Conservation (phyloP, 2,113 vertebrate species). For the Myotis davidii region DNA sequence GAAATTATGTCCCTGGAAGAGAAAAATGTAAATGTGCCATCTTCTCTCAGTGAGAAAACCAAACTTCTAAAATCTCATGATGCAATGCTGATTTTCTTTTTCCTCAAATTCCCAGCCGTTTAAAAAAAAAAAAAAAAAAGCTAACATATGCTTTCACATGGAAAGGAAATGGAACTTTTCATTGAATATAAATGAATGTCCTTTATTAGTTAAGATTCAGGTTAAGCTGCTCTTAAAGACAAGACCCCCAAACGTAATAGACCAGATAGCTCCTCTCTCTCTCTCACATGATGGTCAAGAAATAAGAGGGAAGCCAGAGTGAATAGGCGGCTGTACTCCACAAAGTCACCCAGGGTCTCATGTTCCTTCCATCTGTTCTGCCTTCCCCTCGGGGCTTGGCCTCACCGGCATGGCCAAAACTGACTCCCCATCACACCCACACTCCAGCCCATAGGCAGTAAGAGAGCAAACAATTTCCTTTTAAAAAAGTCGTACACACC, state of each 20-base stretch:
- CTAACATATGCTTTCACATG: not conserved
- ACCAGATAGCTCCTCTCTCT: not conserved
- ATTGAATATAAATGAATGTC: conserved; percentile 1
- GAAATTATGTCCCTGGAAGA: not conserved
- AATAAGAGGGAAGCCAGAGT: not conserved
- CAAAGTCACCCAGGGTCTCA: not conserved
- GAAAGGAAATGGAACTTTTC: conserved; percentile 33
- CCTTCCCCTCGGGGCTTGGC: not conserved
- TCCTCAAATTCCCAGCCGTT: not conserved
- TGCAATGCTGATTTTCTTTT: not conserved
- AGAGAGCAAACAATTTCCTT: not conserved
- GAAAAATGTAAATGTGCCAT: conserved; percentile 19
- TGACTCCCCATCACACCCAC: not conserved
- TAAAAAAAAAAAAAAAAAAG: not conserved
- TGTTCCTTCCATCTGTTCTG: not conserved
- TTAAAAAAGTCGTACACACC: not conserved
- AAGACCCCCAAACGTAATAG: not conserved
- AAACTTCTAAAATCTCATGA: not conserved
- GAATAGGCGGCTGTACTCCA: not conserved
- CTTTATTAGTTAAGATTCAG: not conserved
- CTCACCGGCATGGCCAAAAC: not conserved
- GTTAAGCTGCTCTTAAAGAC: not conserved
- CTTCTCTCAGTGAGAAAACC: conserved; percentile 23
- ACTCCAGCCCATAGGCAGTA: not conserved
- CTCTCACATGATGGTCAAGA: not conserved